These are phyloP conservation scores for Pseudomyrmex concolor DNA, from an alignment of 1,140 invertebrate species.

Conservation along the genomic window DNA sequence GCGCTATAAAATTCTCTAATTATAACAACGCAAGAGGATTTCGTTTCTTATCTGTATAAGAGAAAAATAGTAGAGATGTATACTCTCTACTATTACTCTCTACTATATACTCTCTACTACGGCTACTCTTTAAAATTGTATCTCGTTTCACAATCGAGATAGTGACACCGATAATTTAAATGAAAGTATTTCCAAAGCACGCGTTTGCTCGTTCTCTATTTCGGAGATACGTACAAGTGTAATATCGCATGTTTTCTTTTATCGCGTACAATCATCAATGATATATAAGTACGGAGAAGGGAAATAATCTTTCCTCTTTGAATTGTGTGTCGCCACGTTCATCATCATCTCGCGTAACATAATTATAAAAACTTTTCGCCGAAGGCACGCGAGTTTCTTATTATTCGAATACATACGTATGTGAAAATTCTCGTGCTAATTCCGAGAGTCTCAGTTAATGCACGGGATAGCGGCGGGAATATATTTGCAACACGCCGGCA, in stretches of 20 bases:
- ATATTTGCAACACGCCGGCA: neutral
- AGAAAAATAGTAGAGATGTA: too few species aligned
- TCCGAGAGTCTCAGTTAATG: neutral
- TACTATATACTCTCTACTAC: too few species aligned
- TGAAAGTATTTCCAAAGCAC: neutral
- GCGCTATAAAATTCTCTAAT: too few species aligned
- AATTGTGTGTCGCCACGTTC: neutral
- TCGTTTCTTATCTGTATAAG: too few species aligned
- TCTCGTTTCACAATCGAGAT: neutral
- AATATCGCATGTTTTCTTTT: too few species aligned
- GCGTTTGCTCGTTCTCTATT: too few species aligned
- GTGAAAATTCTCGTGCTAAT: conserved; percentile 28
- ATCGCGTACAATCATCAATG: too few species aligned
- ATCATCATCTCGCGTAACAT: neutral
- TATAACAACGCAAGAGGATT: too few species aligned
- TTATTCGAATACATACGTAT: conserved; percentile 11
- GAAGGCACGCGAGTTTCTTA: neutral
- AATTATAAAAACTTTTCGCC: neutral
- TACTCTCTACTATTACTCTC: too few species aligned
- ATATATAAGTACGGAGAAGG: neutral
- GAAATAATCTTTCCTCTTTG: neutral
- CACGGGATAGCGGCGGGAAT: neutral
- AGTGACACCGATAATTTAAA: neutral
- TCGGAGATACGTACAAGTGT: too few species aligned
- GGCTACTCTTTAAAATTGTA: too few species aligned